phyloP scores from a whole-genome alignment of 2,797 vertebrate species.

The Anas bahamensis region DNA sequence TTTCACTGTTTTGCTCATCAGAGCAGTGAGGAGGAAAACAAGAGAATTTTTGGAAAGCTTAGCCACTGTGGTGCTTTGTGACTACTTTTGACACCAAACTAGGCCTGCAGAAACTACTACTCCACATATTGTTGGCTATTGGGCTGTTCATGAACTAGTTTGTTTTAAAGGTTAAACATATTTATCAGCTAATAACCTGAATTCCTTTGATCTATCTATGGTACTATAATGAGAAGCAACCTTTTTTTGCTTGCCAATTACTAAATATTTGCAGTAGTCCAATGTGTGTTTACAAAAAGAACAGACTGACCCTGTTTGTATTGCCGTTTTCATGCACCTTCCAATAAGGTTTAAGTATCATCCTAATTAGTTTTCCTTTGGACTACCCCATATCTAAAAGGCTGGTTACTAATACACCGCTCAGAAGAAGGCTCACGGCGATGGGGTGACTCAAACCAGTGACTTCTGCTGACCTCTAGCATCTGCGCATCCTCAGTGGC shows the following conservation, averaged over 20 bases:
- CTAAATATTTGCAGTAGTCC: background rate
- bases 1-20: background rate
- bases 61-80: background rate
- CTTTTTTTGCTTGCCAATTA: fast-evolving
- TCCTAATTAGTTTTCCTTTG: background rate
- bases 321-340: background rate
- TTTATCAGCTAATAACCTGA: background rate
- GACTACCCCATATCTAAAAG: background rate
- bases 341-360: background rate
- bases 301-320: background rate
- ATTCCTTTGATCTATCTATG: background rate
- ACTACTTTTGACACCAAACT: background rate
- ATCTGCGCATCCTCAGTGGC: background rate
- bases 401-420: background rate
- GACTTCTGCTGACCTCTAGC: background rate
- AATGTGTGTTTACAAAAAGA: background rate
- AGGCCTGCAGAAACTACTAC: background rate
- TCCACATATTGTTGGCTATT: background rate
- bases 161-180: background rate
- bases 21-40: background rate
- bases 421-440: background rate
- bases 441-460: background rate
- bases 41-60: background rate
- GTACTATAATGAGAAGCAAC: background rate
- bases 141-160: background rate